These are phyloP conservation scores for Ptychoptera contaminata DNA, from an alignment of 2,888 invertebrate genomes.

Conservation along the genomic window DNA sequence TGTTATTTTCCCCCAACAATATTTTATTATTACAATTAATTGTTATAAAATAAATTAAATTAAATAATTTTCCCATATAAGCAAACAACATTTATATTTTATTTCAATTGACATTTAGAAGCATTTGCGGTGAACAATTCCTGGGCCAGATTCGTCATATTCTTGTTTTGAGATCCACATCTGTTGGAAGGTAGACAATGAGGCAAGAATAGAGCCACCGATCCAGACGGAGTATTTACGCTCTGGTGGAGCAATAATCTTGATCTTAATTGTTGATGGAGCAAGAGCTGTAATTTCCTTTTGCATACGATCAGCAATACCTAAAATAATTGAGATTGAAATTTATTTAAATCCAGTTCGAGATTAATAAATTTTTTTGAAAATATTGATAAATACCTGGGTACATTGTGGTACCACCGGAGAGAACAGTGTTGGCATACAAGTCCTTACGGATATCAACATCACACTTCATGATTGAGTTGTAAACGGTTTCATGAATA, in stretches of 20 bases:
- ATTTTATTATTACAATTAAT: no score
- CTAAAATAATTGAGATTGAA: conserved; percentile 24
- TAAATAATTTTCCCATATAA: no score
- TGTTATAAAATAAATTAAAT: no score
- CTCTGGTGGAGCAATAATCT: conserved; percentile 86
- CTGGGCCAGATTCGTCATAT: conserved; percentile 86
- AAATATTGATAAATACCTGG: conserved; percentile 35
- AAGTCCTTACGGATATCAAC: conserved; percentile 87
- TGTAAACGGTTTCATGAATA: conserved; percentile 88
- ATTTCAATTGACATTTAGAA: conserved; percentile 46
- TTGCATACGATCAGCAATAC: conserved; percentile 86
- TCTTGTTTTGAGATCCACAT: conserved; percentile 97
- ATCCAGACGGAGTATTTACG: conserved; percentile 93
- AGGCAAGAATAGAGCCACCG: conserved; percentile 81
- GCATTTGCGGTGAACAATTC: conserved; percentile 95
- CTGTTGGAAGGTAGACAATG: conserved; percentile 84
- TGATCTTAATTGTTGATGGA: conserved; percentile 85
- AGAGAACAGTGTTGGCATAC: conserved; percentile 84
- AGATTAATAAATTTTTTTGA: not conserved
- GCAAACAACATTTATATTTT: no score
- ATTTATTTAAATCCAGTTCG: not conserved
- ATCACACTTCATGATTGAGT: conserved; percentile 95
- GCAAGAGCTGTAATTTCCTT: conserved; percentile 83
- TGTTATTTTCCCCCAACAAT: no score
- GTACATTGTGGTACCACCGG: conserved; percentile 80